Base-by-base conservation (phyloP, 1,140 invertebrate species). In the Popillia japonica region DNA sequence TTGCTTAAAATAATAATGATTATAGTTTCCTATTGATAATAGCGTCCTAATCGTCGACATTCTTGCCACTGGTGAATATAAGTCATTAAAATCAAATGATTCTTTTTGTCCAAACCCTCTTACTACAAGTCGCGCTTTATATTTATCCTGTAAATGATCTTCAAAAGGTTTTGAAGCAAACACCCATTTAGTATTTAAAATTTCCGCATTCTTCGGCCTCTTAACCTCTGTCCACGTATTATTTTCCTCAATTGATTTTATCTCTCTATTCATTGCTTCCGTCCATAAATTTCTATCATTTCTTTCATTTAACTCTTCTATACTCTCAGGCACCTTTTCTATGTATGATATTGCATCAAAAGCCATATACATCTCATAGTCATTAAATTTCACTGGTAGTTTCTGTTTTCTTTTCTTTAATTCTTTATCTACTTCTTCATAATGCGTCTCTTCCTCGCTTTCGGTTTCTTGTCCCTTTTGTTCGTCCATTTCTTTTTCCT, bases 161-260 rank as follows among this genome's bases (percentile, higher is more conserved):
- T 78, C 76, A 14, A 48, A 27, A n/a, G 59, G 23, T 80, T 83
- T 83, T 41, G 23, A 79, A 72, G 82, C 85, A 77, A 84, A 87
- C 17, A 88, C 84, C 86, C 86, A 88, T 78, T 85, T 84, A 55
- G 81, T 82, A 44, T 85, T 83, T 27, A 87, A 80, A 40, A 82
- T 79, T 79, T 84, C 83, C 42, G 48, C 78, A 48, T 80, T 78
- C 27, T 72, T 40, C 11, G 84, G 85, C 77, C 81, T 78, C 11
- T 84, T 76, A 17, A 84, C 82, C 23, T 85, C n/a, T 42, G 76
- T 73, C 84, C 84, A 88, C 20, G 84, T 87, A 20, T 85, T 73
- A 81, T 88, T 86, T 78, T 86, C 83, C 9, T 81, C 72, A n/a
- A 84, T 80, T n/a, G 83, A 77, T 7, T 83, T 40, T 11, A 87